Evolutionary conservation across 2,888 invertebrate genomes (phyloP).

Genomic region (Tolmerus cingulatus): DNA sequence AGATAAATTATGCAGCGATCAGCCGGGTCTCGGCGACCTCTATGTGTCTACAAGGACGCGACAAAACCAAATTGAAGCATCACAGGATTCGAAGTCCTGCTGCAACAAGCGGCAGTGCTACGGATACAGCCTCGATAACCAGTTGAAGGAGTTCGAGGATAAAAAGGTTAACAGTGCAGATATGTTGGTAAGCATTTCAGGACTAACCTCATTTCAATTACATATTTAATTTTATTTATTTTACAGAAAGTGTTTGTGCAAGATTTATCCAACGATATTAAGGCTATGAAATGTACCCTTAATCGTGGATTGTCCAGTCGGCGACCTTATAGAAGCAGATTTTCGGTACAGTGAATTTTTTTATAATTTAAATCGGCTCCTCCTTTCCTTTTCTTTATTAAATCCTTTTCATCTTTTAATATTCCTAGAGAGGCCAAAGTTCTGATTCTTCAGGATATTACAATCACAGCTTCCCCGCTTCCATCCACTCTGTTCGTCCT

Average conservation of each 20-base stretch:
- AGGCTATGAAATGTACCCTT: constrained; percentile 48
- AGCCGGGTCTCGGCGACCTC: not conserved
- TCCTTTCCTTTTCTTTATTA: not conserved
- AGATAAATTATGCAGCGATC: too few relatives aligned
- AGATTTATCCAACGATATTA: not conserved
- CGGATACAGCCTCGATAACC: not conserved
- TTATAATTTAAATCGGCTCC: not conserved
- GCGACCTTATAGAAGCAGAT: not conserved
- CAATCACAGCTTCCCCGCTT: constrained; percentile 53
- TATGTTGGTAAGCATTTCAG: not conserved
- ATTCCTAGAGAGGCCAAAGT: not conserved
- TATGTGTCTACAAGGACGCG: not conserved
- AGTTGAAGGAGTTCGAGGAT: not conserved
- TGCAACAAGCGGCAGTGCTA: not conserved
- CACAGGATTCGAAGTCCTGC: not conserved
- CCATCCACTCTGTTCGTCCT: constrained; percentile 55
- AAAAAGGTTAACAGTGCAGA: not conserved
- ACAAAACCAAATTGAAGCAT: not conserved
- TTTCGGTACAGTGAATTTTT: not conserved
- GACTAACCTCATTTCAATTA: not conserved
- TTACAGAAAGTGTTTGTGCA: not conserved
- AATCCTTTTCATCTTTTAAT: not conserved
- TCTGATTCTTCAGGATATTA: not conserved
- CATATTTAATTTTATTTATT: not conserved
- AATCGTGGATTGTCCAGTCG: constrained; percentile 50